Evolutionary conservation across 2,113 vertebrate genomes (phyloP).

Genomic region (Otis tarda): DNA sequence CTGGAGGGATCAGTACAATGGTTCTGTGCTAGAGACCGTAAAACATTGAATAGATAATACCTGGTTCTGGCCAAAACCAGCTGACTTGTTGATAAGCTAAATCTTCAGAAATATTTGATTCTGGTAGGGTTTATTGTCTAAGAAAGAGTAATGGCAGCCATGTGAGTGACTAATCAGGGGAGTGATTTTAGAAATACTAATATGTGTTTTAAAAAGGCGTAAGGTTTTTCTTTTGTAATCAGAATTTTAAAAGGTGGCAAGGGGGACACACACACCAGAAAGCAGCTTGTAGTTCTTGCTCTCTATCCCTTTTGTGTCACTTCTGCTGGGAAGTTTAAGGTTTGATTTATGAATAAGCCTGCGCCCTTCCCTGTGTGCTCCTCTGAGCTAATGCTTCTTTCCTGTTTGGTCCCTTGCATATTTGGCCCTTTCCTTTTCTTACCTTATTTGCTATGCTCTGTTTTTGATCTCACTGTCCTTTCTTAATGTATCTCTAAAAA

Average conservation of each 20-base stretch:
- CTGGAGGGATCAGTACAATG: neutral
- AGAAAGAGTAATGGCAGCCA: neutral
- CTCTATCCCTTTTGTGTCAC: neutral
- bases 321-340: neutral
- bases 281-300: neutral
- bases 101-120: neutral
- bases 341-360: neutral
- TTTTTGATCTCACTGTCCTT: neutral
- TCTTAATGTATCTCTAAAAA: neutral
- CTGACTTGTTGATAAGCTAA: neutral
- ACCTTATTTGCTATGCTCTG: neutral
- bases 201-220: neutral
- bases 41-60: neutral
- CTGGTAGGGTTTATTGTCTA: neutral
- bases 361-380: neutral
- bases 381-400: neutral
- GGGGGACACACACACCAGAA: neutral
- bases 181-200: neutral
- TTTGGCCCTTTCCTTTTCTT: neutral
- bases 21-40: neutral
- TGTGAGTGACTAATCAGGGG: neutral
- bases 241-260: neutral
- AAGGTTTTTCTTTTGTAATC: neutral
- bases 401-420: neutral
- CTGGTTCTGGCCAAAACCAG: neutral